Percentiles rank a stretch among this genome's conserved stretches.
phyloP scores from a whole-genome alignment of 2,113 vertebrate species.

The Plestiodon gilberti region DNA sequence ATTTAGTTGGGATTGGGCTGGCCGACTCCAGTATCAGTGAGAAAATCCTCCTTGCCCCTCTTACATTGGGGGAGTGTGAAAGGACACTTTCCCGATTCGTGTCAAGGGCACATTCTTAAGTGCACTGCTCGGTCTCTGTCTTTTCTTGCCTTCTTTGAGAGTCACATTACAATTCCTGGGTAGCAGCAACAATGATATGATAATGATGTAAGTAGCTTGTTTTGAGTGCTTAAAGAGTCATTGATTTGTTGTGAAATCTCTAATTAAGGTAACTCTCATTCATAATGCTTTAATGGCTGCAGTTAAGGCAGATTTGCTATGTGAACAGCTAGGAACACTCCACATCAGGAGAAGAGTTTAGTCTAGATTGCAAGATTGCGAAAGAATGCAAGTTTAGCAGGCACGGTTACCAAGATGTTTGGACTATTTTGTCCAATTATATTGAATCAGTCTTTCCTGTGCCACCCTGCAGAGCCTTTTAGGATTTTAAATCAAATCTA shows the following conservation, averaged over 20 bases:
- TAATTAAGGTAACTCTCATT: conserved; percentile 71
- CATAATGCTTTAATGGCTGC: conserved; percentile 63
- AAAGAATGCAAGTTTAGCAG: conserved; percentile 17
- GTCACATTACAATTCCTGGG: conserved; percentile 30
- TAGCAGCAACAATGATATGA: conserved; percentile 39
- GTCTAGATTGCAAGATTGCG: conserved; percentile 50
- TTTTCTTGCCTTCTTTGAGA: conserved; percentile 34
- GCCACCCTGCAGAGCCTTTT: too few species aligned
- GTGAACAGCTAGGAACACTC: conserved; percentile 27
- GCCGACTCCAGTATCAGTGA: neutral
- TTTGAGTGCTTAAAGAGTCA: conserved; percentile 69
- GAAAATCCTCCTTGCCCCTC: neutral
- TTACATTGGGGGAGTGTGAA: too few species aligned
- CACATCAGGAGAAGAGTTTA: conserved; percentile 1
- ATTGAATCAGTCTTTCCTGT: conserved; percentile 12
- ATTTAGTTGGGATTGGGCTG: too few species aligned
- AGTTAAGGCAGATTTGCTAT: conserved; percentile 51
- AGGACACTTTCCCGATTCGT: neutral
- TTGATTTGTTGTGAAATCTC: conserved; percentile 67
- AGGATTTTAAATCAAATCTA: too few species aligned
- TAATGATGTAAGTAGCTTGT: conserved; percentile 71
- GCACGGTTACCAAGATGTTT: conserved; percentile 53
- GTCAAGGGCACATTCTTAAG: conserved; percentile 32
- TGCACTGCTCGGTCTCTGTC: too few species aligned
- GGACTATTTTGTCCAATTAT: conserved; percentile 38